phyloP scores from a whole-genome alignment of 2,888 invertebrate species.

The Taphrorychus bicolor region DNA sequence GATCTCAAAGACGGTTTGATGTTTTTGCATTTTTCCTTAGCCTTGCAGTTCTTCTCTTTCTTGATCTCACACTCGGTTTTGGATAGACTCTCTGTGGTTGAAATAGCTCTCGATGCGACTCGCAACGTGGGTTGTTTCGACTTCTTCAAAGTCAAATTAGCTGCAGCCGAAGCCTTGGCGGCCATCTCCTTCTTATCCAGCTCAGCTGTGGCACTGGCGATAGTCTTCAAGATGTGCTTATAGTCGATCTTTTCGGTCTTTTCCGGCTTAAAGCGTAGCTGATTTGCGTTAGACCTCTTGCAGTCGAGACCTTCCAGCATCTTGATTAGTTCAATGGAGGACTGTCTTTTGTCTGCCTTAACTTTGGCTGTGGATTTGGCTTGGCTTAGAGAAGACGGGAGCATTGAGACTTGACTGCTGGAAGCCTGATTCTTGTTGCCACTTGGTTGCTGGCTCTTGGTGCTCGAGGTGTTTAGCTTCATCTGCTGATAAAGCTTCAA shows the following conservation, averaged over 20 bases:
- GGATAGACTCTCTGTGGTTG: constrained; percentile 19
- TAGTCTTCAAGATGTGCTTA: constrained; percentile 13
- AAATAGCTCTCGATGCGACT: constrained; percentile 33
- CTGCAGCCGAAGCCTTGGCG: neutral
- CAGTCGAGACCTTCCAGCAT: constrained; percentile 17
- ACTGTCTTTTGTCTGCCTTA: neutral
- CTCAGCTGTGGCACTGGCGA: constrained; percentile 19
- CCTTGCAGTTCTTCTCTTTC: constrained; percentile 10
- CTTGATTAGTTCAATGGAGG: constrained; percentile 7
- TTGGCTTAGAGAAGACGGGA: neutral
- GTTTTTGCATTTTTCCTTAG: constrained; percentile 27
- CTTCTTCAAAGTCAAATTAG: constrained; percentile 5
- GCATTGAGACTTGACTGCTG: neutral
- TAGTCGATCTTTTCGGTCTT: constrained; percentile 14
- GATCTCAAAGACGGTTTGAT: constrained; percentile 21
- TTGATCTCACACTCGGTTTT: constrained; percentile 27
- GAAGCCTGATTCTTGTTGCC: too few species aligned
- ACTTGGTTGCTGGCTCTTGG: too few species aligned
- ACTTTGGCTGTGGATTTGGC: neutral
- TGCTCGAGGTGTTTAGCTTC: constrained; percentile 7
- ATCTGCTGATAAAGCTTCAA: constrained; percentile 23
- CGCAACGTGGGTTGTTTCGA: constrained; percentile 7
- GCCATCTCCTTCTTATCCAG: constrained; percentile 11
- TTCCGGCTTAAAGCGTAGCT: constrained; percentile 21
- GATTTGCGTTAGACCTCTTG: neutral